Evolutionary conservation across 1,140 invertebrate genomes (phyloP).

Genomic region (Micrasema longulum): DNA sequence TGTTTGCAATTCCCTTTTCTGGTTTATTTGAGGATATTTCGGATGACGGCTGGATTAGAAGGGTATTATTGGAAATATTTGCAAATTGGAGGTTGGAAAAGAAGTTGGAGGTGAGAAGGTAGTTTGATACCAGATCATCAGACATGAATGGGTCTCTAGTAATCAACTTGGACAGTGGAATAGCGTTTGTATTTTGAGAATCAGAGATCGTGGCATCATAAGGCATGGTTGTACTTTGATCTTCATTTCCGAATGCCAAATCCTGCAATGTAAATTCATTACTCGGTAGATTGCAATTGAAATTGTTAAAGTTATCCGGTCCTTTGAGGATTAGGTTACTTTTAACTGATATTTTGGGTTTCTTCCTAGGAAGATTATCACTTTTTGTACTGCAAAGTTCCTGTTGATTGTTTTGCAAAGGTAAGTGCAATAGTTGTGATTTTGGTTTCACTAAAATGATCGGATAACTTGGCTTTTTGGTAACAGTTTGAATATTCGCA

Average conservation of each 20-base stretch:
- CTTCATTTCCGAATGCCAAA: slow-evolving; percentile 1
- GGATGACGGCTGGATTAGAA: slow-evolving; percentile 7
- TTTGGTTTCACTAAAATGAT: slow-evolving; percentile 37
- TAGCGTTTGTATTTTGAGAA: slow-evolving; percentile 10
- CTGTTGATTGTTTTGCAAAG: slow-evolving; percentile 26
- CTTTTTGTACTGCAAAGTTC: slow-evolving; percentile 4
- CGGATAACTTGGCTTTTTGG: slow-evolving; percentile 14
- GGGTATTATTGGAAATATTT: slow-evolving; percentile 14
- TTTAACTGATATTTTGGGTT: slow-evolving; percentile 67
- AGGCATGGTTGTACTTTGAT: not conserved
- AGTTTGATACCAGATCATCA: slow-evolving; percentile 14
- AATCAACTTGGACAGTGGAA: slow-evolving; percentile 15
- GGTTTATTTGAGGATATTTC: slow-evolving; percentile 5
- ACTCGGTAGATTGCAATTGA: slow-evolving; percentile 63
- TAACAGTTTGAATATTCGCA: not conserved
- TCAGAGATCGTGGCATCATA: slow-evolving; percentile 1
- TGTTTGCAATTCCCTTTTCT: not conserved
- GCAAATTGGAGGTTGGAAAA: slow-evolving; percentile 34
- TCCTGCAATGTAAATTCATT: slow-evolving; percentile 2
- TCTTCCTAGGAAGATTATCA: slow-evolving; percentile 59
- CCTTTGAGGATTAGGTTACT: slow-evolving; percentile 67
- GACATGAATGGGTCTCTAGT: slow-evolving; percentile 31
- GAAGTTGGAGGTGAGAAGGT: slow-evolving; percentile 50
- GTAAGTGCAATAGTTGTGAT: slow-evolving; percentile 30
- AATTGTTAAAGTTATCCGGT: slow-evolving; percentile 64